These are phyloP conservation scores for Calosoma granatense DNA, from an alignment of 1,140 invertebrate species.

Conservation along the genomic window DNA sequence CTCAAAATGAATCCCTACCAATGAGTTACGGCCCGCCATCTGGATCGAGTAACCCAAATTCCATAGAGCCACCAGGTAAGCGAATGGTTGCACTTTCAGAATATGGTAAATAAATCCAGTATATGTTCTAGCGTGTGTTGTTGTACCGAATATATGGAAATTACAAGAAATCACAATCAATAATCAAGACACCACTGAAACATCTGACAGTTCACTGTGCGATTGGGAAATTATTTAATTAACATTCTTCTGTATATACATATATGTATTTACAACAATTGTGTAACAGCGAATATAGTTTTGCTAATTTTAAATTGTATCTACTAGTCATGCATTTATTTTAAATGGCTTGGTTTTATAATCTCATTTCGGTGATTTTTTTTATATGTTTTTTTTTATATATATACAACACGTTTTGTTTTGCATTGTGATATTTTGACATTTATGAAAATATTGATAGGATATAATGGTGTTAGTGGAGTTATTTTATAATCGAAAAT, in stretches of 20 bases:
- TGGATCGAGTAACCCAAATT: constrained; percentile 3
- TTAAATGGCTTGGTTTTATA: too few relatives aligned
- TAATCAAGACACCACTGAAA: constrained; percentile 14
- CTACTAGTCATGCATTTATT: too few relatives aligned
- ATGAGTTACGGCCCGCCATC: background rate
- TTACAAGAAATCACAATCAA: constrained; percentile 17
- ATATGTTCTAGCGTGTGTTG: constrained; percentile 20
- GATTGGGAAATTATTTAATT: constrained; percentile 28
- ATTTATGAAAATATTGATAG: too few relatives aligned
- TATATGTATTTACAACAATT: background rate
- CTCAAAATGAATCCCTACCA: background rate
- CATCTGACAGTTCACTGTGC: constrained; percentile 23
- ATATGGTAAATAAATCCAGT: constrained; percentile 3
- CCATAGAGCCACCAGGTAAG: constrained; percentile 2
- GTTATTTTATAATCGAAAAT: too few relatives aligned
- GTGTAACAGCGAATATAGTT: too few relatives aligned
- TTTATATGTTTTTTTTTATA: too few relatives aligned
- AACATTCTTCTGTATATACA: background rate
- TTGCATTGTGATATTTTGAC: background rate
- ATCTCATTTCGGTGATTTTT: too few relatives aligned
- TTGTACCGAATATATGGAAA: constrained; percentile 28
- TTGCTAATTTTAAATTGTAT: too few relatives aligned
- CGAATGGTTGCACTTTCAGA: background rate
- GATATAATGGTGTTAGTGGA: too few relatives aligned
- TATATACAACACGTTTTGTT: too few relatives aligned